Conservation (phyloP, 2,888 invertebrate genomes). For the Agrotis segetum region DNA sequence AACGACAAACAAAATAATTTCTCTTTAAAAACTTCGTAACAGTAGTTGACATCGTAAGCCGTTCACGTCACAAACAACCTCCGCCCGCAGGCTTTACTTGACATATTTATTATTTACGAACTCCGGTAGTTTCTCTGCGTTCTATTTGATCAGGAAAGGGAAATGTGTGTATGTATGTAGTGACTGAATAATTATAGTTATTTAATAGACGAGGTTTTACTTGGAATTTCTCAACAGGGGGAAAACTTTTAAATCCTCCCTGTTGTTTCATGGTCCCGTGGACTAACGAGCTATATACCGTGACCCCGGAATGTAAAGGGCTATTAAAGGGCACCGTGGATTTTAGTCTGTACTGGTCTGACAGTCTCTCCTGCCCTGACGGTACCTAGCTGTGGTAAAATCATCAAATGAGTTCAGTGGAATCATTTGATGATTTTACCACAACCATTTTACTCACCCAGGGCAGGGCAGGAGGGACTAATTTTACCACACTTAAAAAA, state of each 20-base stretch:
- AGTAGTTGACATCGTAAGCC: constrained; percentile 44
- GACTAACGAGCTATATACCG: too few species aligned
- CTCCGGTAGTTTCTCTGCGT: constrained; percentile 23
- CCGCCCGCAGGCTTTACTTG: constrained; percentile 37
- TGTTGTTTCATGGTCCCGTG: too few species aligned
- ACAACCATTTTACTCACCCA: too few species aligned
- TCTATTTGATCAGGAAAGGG: constrained; percentile 30
- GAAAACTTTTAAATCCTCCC: neutral
- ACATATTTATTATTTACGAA: constrained; percentile 58
- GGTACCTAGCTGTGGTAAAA: too few species aligned
- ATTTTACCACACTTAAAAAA: too few species aligned
- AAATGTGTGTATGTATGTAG: neutral
- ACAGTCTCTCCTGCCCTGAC: too few species aligned
- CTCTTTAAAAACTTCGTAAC: constrained; percentile 43
- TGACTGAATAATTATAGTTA: neutral
- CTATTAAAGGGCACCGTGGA: too few species aligned
- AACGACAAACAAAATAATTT: constrained; percentile 18
- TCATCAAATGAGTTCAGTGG: too few species aligned
- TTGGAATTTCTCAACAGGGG: neutral
- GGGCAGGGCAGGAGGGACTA: too few species aligned
- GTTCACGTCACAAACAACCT: constrained; percentile 44
- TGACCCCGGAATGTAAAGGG: too few species aligned
- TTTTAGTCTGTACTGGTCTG: too few species aligned
- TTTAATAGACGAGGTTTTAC: constrained; percentile 7
- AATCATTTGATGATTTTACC: too few species aligned